These are phyloP conservation scores for Platyscapa corneri DNA, from an alignment of 1,140 invertebrate species.

Conservation along the genomic window DNA sequence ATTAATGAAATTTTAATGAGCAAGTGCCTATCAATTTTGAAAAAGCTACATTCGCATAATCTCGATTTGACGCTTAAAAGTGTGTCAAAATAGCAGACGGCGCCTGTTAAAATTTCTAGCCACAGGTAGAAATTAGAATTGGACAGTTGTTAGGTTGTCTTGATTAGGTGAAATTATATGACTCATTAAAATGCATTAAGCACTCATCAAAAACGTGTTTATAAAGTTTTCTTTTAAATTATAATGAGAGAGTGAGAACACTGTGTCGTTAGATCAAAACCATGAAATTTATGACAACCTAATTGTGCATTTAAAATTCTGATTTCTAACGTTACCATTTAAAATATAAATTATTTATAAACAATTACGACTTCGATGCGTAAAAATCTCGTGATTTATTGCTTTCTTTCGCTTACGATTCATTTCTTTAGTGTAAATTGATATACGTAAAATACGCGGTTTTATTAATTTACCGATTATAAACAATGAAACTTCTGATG, in stretches of 20 bases:
- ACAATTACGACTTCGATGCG: background rate
- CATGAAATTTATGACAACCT: background rate
- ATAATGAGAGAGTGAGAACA: background rate
- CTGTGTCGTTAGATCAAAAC: background rate
- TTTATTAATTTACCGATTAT: no score
- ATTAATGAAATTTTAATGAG: background rate
- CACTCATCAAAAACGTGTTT: background rate
- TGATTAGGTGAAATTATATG: conserved; percentile 5
- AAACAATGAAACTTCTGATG: no score
- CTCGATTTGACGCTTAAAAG: background rate
- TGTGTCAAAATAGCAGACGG: background rate
- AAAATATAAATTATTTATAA: background rate
- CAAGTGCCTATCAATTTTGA: conserved; percentile 10
- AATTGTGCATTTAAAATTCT: background rate
- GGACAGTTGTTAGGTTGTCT: background rate
- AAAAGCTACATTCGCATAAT: no score
- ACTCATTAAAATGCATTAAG: conserved; percentile 2
- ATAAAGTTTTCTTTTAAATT: background rate
- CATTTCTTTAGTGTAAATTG: background rate
- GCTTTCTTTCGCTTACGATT: background rate
- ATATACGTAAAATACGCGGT: no score
- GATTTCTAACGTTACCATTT: background rate
- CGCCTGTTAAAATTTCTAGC: background rate
- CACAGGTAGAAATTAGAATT: background rate
- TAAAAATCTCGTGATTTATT: background rate